Base-by-base conservation (phyloP, 2,113 vertebrate genomes). In the Clarias magur region DNA sequence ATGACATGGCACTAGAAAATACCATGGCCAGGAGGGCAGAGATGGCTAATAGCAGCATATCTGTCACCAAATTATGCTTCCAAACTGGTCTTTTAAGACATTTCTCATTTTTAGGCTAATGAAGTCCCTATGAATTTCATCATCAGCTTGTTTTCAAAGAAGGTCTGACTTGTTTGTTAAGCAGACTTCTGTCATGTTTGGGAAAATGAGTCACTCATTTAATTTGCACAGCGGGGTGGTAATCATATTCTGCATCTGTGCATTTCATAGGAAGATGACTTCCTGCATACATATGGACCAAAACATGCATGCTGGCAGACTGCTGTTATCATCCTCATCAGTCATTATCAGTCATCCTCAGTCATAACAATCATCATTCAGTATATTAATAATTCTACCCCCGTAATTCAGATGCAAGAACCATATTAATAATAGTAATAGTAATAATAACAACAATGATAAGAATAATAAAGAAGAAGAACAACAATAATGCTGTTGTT, bases 241-340 rank as follows among this genome's bases (percentile, higher is more conserved):
- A 87, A 87, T 83, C 54, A 80, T 63, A 83, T 78, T 87, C 81
- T 78, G 80, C 57, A 82, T 83, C 70, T 83, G 81, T 83, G 80
- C 60, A 57, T 65, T 73, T 75, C 72, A 76, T 62, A 78, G 59
- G 60, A 76, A 76, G 59, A 82, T 59, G 67, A 68, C 65, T 85
- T 75, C 70, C 80, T 65, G 68, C 60, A n/a, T 78, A 38, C 38
- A 76, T 75, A 82, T 56, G 42, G 62, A 82, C 42, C 65, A 87
- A 82, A 87, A 87, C 86, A 75, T 82, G 86, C 67, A 82, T 30
- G 56, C 68, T 82, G 59, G 38, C 57, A 73, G 56, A 86, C 65
- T 73, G 67, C 25, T 76, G 59, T 60, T 48, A 82, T 87, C 79
- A 57, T 75, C 72, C n/a, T 82, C 68, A 65, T 38, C 78, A 67